Conservation (phyloP, 2,888 invertebrate genomes). For the Pogonocherus hispidulus region DNA sequence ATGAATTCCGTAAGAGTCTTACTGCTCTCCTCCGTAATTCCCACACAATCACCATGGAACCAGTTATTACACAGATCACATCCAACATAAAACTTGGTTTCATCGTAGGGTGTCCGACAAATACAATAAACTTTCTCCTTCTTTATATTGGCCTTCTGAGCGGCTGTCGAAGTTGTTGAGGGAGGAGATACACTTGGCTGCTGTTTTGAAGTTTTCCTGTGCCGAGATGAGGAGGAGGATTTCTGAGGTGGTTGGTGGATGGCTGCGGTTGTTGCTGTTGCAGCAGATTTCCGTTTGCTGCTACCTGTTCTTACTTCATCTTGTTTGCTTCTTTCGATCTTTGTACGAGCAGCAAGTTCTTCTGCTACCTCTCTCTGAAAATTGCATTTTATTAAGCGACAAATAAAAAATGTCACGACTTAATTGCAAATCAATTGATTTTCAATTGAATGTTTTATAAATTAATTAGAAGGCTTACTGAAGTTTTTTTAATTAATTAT, state of each 20-base stretch:
- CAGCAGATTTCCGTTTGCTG: conserved; percentile 71
- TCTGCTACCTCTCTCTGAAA: conserved; percentile 80
- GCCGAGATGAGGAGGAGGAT: conserved; percentile 36
- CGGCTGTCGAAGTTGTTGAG: conserved; percentile 10
- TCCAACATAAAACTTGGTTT: conserved; percentile 97
- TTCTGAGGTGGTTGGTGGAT: conserved; percentile 52
- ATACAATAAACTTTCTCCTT: conserved; percentile 73
- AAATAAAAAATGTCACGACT: no score
- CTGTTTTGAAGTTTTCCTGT: conserved; percentile 48
- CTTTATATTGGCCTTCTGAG: conserved; percentile 37
- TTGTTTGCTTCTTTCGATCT: conserved; percentile 78
- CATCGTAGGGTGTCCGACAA: conserved; percentile 95
- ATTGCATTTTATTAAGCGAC: conserved; percentile 24
- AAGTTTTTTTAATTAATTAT: no score
- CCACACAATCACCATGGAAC: conserved; percentile 98
- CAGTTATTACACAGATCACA: conserved; percentile 98
- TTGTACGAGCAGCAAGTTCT: conserved; percentile 79
- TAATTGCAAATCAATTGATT: no score
- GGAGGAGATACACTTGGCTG: conserved; percentile 38
- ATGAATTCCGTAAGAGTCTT: conserved; percentile 92
- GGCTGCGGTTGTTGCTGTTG: conserved; percentile 65
- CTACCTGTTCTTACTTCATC: conserved; percentile 73
- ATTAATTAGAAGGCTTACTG: no score
- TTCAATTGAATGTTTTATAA: no score
- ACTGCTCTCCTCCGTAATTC: conserved; percentile 92